Percentiles rank a stretch among this genome's conserved stretches.
Conservation (phyloP, 2,888 invertebrate genomes). For the Ypsolopha scabrella region DNA sequence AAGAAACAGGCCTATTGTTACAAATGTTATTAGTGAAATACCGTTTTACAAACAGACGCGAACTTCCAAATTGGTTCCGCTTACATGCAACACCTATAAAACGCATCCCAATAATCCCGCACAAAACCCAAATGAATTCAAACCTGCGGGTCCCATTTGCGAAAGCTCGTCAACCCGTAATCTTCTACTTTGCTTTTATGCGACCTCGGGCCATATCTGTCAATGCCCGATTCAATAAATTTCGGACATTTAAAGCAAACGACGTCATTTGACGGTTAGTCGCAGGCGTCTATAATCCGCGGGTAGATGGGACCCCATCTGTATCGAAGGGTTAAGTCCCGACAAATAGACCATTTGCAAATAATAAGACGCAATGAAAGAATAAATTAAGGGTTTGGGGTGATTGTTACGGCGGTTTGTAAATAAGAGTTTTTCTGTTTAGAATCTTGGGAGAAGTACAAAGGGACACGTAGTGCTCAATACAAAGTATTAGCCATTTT, state of each 20-base stretch:
- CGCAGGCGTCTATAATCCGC: conserved; percentile 55
- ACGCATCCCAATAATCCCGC: not conserved
- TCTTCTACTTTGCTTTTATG: conserved; percentile 65
- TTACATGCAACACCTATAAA: not conserved
- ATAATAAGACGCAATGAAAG: conserved; percentile 70
- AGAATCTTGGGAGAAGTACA: no score
- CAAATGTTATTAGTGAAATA: no score
- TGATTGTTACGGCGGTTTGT: not conserved
- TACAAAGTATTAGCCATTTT: no score
- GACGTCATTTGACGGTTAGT: conserved; percentile 64
- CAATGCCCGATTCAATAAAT: conserved; percentile 70
- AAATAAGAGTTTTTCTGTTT: no score
- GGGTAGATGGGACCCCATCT: conserved; percentile 48
- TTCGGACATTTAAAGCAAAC: conserved; percentile 56
- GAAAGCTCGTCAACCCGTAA: conserved; percentile 58
- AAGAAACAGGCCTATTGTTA: no score
- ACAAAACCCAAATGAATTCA: conserved; percentile 17
- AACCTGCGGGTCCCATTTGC: conserved; percentile 57
- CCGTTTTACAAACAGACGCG: no score
- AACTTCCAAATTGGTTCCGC: no score
- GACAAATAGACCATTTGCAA: conserved; percentile 70
- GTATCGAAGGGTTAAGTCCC: conserved; percentile 66
- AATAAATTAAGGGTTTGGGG: conserved; percentile 55
- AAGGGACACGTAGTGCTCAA: no score
- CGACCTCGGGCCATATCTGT: conserved; percentile 63